These are phyloP conservation scores for Spodoptera exigua DNA, from an alignment of 2,888 invertebrate species.

Conservation along the genomic window DNA sequence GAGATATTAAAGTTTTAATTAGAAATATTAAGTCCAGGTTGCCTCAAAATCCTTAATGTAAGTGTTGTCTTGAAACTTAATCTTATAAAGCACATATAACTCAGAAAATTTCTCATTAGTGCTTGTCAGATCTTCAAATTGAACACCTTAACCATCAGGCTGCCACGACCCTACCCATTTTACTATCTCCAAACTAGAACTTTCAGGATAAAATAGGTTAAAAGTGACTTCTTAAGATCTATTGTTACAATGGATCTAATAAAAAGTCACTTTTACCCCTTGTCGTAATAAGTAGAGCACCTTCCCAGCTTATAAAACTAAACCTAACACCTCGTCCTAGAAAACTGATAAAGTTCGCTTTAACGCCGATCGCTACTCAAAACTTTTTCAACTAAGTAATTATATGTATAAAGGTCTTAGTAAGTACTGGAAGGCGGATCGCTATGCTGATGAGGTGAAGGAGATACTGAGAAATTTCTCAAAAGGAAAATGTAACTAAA, in stretches of 20 bases:
- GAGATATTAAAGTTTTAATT: too few relatives aligned
- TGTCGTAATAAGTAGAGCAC: constrained; percentile 13
- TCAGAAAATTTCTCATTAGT: too few relatives aligned
- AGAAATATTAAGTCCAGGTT: too few relatives aligned
- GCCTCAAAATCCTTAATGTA: too few relatives aligned
- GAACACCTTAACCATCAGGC: too few relatives aligned
- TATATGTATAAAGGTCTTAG: constrained; percentile 37
- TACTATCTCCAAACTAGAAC: too few relatives aligned
- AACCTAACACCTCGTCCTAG: constrained; percentile 45
- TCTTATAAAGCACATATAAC: too few relatives aligned
- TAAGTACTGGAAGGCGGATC: constrained; percentile 10
- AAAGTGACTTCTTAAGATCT: background rate
- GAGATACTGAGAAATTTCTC: constrained; percentile 21
- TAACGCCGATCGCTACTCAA: constrained; percentile 45
- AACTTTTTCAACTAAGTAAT: constrained; percentile 63
- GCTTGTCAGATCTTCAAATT: too few relatives aligned
- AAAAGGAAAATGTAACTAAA: background rate
- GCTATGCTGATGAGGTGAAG: constrained; percentile 23
- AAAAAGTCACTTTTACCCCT: constrained; percentile 24
- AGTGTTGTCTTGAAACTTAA: too few relatives aligned
- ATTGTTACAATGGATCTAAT: constrained; percentile 2
- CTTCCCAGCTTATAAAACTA: constrained; percentile 32
- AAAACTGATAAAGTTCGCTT: constrained; percentile 47
- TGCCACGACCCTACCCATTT: too few relatives aligned
- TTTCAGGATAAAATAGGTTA: too few relatives aligned